Evolutionary conservation across 2,797 vertebrate species (phyloP), one percentile per base, ranked within the genome.

Genomic region (Anguilla pacifica): DNA sequence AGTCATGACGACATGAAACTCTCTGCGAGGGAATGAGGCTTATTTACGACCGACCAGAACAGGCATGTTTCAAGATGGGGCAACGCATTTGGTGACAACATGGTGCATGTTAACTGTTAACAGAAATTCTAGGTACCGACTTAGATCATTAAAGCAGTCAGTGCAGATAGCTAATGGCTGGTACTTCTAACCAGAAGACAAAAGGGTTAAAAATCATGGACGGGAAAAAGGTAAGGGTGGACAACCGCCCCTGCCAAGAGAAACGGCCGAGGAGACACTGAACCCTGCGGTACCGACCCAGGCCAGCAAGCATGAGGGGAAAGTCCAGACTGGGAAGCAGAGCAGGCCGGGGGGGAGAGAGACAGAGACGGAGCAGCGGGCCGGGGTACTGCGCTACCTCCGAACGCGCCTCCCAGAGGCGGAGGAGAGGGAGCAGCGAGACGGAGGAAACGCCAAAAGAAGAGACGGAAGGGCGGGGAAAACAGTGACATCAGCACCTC

Each of bases 401-500:
- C 55, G 3, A 51, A 57, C 2, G 55, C 3, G 55, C 55, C 51
- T 53, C 7, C 51, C 51, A 9, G 51, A 53, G 51, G 51, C 51
- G 1, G 51, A 53, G 55, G 55, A 9, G 13, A 15, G 15, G 15
- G 13, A 17, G 13, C 13, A 15, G 55, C 6, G 55, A 57, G 85
- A 35, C 31, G 51, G 19, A 53, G 6, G 67, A 57, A 17, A 51
- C n/a, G 46, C 46, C 6, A 46, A 64, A 43, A 39, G 53, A 35
- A 5, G 53, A 57, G 72, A 28, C 28, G 31, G 31, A 67, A 49
- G 39, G 35, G 64, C 25, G 61, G 19, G 43, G 53, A 17, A 67
- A 92, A 95, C 87, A 88, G 89, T 88, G 92, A 94, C 92, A 91
- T 93, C 90, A 94, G 93, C 90, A 85, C 88, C 90, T 93, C 91